Base-by-base conservation (phyloP, 2,888 invertebrate species). In the Eumerus sabulonum region DNA sequence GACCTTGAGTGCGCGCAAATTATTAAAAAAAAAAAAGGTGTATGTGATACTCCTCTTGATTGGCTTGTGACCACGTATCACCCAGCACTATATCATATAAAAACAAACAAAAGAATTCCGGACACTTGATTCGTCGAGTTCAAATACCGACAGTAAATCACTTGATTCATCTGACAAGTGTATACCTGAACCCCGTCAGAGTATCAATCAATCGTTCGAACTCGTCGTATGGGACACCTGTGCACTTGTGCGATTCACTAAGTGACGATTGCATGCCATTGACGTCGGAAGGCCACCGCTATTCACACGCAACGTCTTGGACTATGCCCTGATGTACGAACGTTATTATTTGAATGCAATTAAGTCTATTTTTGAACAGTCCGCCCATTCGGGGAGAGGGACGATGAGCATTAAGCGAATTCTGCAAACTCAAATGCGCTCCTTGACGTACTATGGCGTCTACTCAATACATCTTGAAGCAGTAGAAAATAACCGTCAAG, bases 171-270 rank as follows among this genome's bases (percentile, higher is more conserved):
- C 54, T 27, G 19, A 35, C 57, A 18, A 57, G 40, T 19, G 19
- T 27, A 27, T 7, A 27, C 38, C n/a, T 27, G 2, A 40, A 17
- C 17, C 2, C 35, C 42, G 48, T 17, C 42, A 59, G 36, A 42
- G 14, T 51, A 68, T 68, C 59, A 68, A 68, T 68, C 67, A 68
- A 59, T n/a, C 44, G 47, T 50, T 48, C 40, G 14, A 36, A n/a
- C 17, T 45, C 13, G 53, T 11, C n/a, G n/a, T 1, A 36, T 7
- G 13, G 12, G 40, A 53, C 66, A 66, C 47, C 54, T 66, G 66
- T 56, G 48, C 54, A 66, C 40, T 56, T 54, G 54, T 47, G 64
- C 19, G 47, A 66, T 66, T 66, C 54, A 47, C 56, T 66, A 12
- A 56, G 40, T 53, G 38, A 47, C 35, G 5, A 47, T 27, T 70